Percentiles rank a stretch among this genome's conserved stretches.
These are phyloP conservation scores for Labroides dimidiatus DNA, from an alignment of 2,797 vertebrate species.

Conservation along the genomic window DNA sequence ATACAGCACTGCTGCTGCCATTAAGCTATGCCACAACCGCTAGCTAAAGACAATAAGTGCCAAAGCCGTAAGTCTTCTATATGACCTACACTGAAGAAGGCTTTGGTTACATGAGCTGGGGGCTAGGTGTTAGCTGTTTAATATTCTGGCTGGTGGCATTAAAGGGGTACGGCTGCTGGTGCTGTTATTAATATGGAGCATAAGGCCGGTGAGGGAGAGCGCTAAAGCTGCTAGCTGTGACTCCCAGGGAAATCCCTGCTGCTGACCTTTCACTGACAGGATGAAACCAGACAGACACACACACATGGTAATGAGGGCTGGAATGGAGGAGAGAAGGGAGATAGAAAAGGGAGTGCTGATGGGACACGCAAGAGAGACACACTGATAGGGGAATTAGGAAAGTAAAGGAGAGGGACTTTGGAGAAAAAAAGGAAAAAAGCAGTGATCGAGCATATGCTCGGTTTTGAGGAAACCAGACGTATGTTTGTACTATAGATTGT, in stretches of 20 bases:
- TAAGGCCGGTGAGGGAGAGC: constrained; percentile 74
- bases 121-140: constrained; percentile 68
- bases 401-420: constrained; percentile 42
- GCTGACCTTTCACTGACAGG: constrained; percentile 83
- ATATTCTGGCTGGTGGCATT: constrained; percentile 74
- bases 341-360: constrained; percentile 21
- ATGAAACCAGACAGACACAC: constrained; percentile 80
- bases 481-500: too few relatives aligned
- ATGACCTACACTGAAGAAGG: constrained; percentile 45
- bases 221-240: constrained; percentile 77
- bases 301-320: constrained; percentile 69
- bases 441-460: constrained; percentile 10
- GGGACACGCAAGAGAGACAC: constrained; percentile 28
- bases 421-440: constrained; percentile 6
- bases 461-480: not conserved
- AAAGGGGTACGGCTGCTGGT: constrained; percentile 50
- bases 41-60: constrained; percentile 58
- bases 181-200: constrained; percentile 77
- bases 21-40: constrained; percentile 44
- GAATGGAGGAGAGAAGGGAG: constrained; percentile 22
- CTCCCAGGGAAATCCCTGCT: constrained; percentile 82
- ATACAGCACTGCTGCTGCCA: constrained; percentile 39
- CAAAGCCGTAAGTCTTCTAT: constrained; percentile 55
- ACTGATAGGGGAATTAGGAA: constrained; percentile 43
- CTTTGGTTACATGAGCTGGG: constrained; percentile 46